Conservation (phyloP, 1,140 invertebrate genomes). For the Chironomus striatipennis region DNA sequence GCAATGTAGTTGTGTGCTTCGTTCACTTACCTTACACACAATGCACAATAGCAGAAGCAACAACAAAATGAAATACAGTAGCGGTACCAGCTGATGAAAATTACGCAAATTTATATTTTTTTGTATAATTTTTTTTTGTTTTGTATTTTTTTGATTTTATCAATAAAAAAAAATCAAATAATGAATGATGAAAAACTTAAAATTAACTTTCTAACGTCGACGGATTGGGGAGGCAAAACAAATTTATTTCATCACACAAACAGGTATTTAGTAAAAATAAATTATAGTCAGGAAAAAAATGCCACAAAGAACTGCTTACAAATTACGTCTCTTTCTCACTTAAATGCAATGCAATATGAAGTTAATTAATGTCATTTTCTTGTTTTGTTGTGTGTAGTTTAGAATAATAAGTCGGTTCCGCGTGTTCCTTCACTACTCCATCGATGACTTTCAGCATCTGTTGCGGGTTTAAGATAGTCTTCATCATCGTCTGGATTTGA, state of each 20-base stretch:
- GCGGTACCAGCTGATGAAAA: background rate
- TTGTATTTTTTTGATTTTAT: conserved; percentile 1
- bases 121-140: too few relatives aligned
- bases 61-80: background rate
- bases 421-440: conserved; percentile 51
- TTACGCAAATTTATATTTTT: background rate
- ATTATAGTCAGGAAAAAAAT: too few relatives aligned
- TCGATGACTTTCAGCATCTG: conserved; percentile 45
- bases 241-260: background rate
- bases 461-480: conserved; percentile 50
- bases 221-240: background rate
- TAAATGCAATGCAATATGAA: background rate
- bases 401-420: conserved; percentile 55
- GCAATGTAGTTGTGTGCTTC: too few relatives aligned
- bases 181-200: background rate
- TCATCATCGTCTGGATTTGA: conserved; percentile 30
- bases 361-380: background rate
- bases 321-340: background rate
- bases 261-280: background rate
- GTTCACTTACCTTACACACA: too few relatives aligned
- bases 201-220: background rate
- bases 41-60: too few relatives aligned
- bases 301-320: too few relatives aligned
- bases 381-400: too few relatives aligned
- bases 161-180: background rate